Evolutionary conservation across 2,888 invertebrate species (phyloP).

Genomic region (Mystacides longicornis): DNA sequence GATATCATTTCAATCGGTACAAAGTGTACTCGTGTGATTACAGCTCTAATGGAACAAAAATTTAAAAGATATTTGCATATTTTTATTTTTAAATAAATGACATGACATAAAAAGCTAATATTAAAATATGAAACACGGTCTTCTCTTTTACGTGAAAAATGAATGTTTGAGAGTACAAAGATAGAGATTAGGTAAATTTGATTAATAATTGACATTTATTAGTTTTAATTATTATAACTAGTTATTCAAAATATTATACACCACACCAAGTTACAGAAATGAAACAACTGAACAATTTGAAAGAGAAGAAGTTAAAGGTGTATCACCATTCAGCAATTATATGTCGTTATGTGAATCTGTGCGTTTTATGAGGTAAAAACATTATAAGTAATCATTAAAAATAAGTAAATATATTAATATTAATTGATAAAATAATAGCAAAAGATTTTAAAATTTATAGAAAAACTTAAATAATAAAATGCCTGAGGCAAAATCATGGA

Average conservation of each 20-base stretch:
- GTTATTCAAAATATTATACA: too few species aligned
- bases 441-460: background rate
- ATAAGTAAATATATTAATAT: background rate
- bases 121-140: background rate
- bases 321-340: too few species aligned
- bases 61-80: background rate
- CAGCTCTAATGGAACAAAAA: too few species aligned
- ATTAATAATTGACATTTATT: slow-evolving; percentile 1
- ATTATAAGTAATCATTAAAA: slow-evolving; percentile 1
- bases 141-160: background rate
- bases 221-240: too few species aligned
- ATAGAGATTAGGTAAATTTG: background rate
- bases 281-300: too few species aligned
- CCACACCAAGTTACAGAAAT: too few species aligned
- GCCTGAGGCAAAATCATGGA: background rate
- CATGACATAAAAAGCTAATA: background rate
- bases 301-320: too few species aligned
- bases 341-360: slow-evolving; percentile 1
- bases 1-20: background rate
- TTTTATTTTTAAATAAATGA: background rate
- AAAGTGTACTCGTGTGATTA: background rate
- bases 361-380: slow-evolving; percentile 8
- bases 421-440: too few species aligned
- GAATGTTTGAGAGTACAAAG: background rate
- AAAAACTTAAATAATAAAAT: background rate